Percentiles rank a stretch among this genome's conserved stretches.
These are phyloP conservation scores for Notolepis coatsorum DNA, from an alignment of 2,797 vertebrate species.

Conservation along the genomic window DNA sequence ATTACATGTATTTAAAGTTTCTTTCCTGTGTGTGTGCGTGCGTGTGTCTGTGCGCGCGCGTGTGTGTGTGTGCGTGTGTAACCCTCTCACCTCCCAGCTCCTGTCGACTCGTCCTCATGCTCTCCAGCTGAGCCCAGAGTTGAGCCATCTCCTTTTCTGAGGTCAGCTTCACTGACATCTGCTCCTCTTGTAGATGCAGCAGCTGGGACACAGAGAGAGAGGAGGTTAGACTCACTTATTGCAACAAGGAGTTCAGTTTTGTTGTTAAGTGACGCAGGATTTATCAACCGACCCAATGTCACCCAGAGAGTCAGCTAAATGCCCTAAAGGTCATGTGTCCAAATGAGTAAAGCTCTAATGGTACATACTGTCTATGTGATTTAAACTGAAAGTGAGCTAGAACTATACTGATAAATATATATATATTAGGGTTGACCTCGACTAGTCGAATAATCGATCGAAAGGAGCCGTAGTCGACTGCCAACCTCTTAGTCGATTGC, in stretches of 20 bases:
- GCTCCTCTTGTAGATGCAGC: conserved; percentile 73
- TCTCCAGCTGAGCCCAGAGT: conserved; percentile 89
- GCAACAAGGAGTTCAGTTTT: neutral
- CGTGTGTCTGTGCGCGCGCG: neutral
- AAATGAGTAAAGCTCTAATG: neutral
- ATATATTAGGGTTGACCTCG: no score
- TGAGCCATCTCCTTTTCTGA: conserved; percentile 85
- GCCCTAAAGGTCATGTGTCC: no score
- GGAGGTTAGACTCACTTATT: neutral
- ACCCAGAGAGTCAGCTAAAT: no score
- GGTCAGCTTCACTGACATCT: conserved; percentile 76
- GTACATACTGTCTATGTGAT: neutral
- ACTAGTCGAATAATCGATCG: no score
- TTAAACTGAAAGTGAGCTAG: no score
- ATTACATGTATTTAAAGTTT: neutral
- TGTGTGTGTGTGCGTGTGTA: neutral
- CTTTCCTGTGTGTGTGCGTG: neutral
- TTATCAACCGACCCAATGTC: no score
- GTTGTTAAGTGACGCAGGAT: no score
- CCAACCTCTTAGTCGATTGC: no score
- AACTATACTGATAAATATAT: no score
- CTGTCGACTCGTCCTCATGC: conserved; percentile 81
- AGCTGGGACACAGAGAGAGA: conserved; percentile 72
- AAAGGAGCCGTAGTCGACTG: no score
- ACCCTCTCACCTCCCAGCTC: conserved; percentile 85